These are phyloP conservation scores for Colaptes auratus DNA, from an alignment of 2,113 vertebrate species.

Conservation along the genomic window DNA sequence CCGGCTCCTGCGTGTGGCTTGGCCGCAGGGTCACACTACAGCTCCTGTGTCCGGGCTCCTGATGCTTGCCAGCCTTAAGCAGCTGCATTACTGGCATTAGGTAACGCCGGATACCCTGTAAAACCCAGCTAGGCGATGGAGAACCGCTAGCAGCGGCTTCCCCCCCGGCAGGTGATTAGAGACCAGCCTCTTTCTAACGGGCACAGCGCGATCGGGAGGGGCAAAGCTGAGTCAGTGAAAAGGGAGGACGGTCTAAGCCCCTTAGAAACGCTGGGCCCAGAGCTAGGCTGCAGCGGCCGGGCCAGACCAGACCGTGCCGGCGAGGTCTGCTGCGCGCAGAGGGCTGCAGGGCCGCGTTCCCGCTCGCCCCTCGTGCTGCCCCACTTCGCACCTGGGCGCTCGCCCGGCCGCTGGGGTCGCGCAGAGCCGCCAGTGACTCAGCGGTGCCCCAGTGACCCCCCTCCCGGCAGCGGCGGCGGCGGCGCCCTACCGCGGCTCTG, in stretches of 20 bases:
- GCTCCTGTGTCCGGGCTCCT: rapidly evolving
- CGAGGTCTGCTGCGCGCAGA: too few relatives aligned
- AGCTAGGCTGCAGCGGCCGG: background rate
- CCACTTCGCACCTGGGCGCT: background rate
- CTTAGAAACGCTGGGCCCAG: background rate
- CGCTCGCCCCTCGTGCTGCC: too few relatives aligned
- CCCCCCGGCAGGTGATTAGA: background rate
- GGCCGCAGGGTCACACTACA: background rate
- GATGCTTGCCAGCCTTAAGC: rapidly evolving
- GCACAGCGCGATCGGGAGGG: background rate
- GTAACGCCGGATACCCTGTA: rapidly evolving
- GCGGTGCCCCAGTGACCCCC: background rate
- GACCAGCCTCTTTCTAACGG: rapidly evolving
- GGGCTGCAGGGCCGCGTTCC: background rate
- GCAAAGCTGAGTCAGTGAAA: background rate
- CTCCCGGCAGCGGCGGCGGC: background rate
- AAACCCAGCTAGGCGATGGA: rapidly evolving
- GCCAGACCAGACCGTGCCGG: background rate
- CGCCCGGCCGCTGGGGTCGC: background rate
- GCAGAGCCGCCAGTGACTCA: slow-evolving; percentile 25
- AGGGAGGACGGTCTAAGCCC: too few relatives aligned
- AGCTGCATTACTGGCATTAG: rapidly evolving
- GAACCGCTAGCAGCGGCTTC: too few relatives aligned
- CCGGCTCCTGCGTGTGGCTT: rapidly evolving
- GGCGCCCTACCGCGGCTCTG: slow-evolving; percentile 3